phyloP scores from a whole-genome alignment of 2,797 vertebrate genomes.

The Tangara arthus region DNA sequence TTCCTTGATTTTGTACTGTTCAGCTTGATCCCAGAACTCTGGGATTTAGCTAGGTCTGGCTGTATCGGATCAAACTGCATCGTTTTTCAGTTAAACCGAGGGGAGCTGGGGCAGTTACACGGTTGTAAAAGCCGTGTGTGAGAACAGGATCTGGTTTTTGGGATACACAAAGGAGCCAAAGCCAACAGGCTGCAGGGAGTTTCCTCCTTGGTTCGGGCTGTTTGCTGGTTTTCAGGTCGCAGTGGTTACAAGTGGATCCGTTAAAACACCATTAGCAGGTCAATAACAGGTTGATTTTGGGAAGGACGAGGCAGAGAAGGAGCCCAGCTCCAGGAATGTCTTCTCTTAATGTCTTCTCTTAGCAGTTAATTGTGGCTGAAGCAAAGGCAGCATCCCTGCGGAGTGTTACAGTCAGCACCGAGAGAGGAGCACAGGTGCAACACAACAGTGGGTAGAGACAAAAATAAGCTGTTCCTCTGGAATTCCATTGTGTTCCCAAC shows the following conservation, averaged over 20 bases:
- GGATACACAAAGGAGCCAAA: not conserved
- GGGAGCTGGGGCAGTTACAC: not conserved
- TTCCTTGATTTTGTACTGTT: not conserved
- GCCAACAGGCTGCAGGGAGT: not conserved
- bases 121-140: not conserved
- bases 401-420: not conserved
- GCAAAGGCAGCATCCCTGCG: not conserved
- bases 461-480: not conserved
- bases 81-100: not conserved
- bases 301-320: not conserved
- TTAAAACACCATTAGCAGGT: not conserved
- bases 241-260: not conserved
- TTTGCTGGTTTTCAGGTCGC: not conserved
- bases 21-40: not conserved
- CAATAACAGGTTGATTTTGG: not conserved
- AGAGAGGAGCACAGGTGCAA: not conserved
- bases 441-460: not conserved
- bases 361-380: not conserved
- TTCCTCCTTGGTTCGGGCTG: not conserved
- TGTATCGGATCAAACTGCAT: not conserved
- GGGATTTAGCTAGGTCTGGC: not conserved
- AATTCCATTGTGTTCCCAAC: constrained; percentile 8
- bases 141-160: not conserved
- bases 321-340: not conserved
- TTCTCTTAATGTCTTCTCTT: not conserved